phyloP scores from a whole-genome alignment of 2,888 invertebrate genomes.

The Nipponacmea schrenckii region DNA sequence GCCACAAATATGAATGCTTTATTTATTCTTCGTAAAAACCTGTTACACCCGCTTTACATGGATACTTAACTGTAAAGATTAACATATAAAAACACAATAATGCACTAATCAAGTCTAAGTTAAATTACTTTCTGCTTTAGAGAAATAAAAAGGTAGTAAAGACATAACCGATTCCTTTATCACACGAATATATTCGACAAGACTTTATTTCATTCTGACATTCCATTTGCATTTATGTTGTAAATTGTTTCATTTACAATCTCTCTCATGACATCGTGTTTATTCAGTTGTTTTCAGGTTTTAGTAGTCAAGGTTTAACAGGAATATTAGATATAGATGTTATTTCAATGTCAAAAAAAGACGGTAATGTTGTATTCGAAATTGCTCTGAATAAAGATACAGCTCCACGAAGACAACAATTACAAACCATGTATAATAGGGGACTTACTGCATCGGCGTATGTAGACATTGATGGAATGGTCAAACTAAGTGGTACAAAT shows the following conservation, averaged over 20 bases:
- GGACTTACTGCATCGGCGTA: conserved; percentile 19
- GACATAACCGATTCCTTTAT: no score
- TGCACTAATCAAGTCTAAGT: background rate
- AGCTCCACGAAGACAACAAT: conserved; percentile 20
- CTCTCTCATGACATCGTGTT: no score
- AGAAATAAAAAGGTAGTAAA: no score
- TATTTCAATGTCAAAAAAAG: conserved; percentile 11
- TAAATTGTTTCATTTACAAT: no score
- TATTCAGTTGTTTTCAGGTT: conserved; percentile 21
- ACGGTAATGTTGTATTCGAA: conserved; percentile 23
- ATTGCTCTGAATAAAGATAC: conserved; percentile 22
- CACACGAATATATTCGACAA: no score
- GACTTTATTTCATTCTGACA: no score
- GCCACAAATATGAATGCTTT: no score
- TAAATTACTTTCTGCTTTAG: no score
- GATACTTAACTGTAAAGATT: no score
- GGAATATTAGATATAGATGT: conserved; percentile 25
- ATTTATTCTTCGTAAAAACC: no score
- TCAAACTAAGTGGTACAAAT: conserved; percentile 22
- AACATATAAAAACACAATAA: background rate
- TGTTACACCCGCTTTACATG: no score
- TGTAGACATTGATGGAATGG: conserved; percentile 23
- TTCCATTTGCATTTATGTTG: no score
- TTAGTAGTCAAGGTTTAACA: conserved; percentile 16
- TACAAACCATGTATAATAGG: conserved; percentile 23